Evolutionary conservation across 2,113 vertebrate genomes (phyloP), one percentile per base, ranked within the genome.

Genomic region (Oncorhynchus masou): DNA sequence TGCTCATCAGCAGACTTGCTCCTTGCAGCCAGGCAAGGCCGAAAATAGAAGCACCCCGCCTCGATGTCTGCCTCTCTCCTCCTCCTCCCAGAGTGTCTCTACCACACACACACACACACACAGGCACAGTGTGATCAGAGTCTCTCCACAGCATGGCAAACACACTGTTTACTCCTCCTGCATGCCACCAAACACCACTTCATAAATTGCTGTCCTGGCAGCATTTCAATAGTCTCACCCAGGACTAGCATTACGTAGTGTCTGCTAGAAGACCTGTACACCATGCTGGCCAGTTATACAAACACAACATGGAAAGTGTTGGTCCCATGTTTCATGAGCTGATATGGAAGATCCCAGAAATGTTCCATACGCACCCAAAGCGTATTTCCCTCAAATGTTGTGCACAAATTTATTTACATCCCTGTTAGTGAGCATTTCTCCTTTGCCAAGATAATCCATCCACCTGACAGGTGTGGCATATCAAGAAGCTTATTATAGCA

Each of bases 31-130:
- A 16, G 62, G 64, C 29, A 22, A 5, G 62, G 71, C 71, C 75
- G 66, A 65, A 77, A 77, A 81, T 77, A 77, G 75, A 75, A 49
- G 9, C 69, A 2, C 27, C 34, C 24, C 25, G 25, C 60, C 25
- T 71, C 9, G 3, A 29, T 27, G 29, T 31, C 45, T 65, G 75
- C 48, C 65, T 13, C 39, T 12, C 27, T 13, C 45, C 67, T 76
- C n/a, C 34, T 39, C 39, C 39, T 39, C 39, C 8, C 39, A 0
- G 39, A 39, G 39, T 39, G 39, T 45, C 39, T 45, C 39, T 45
- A 9, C 9, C 39, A 45, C 8, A 45, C 39, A 45, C 39, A 45
- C 59, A 71, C 54, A 62, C 31, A 71, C 59, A 27, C 34, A 57
- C 66, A 24, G 4, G 15, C 49, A 62, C 59, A 62, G 54, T 45